Conservation (phyloP, 2,113 vertebrate species). For the Paralichthys olivaceus region DNA sequence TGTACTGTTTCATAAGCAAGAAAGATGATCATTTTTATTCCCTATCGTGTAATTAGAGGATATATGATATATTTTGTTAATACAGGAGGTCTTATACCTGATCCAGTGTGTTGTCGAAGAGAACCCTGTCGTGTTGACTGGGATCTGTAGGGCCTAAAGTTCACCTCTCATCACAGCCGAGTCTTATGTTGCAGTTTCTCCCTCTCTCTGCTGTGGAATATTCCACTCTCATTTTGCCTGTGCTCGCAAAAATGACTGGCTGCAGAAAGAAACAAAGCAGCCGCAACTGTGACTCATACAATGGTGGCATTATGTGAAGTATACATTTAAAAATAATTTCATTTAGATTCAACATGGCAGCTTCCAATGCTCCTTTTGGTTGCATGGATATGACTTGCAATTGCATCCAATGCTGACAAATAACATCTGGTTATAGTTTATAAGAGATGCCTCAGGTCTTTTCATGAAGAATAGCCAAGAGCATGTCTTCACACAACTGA, state of each 20-base stretch:
- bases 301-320: slow-evolving; percentile 33
- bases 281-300: slow-evolving; percentile 52
- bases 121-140: neutral
- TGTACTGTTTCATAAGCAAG: no score
- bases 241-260: slow-evolving; percentile 20
- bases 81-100: neutral
- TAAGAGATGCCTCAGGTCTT: neutral
- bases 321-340: slow-evolving; percentile 27
- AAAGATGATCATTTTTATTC: no score
- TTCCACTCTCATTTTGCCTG: slow-evolving; percentile 38
- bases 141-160: neutral
- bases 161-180: neutral
- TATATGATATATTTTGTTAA: neutral
- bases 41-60: no score
- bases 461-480: neutral
- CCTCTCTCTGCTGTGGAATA: slow-evolving; percentile 45
- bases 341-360: slow-evolving; percentile 20
- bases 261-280: slow-evolving; percentile 44
- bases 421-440: neutral
- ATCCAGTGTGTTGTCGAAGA: neutral
- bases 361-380: neutral
- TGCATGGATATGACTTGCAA: no score
- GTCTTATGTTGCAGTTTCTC: neutral
- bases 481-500: neutral
- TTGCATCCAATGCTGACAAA: neutral